Conservation (phyloP, 2,797 vertebrate genomes). For the Miopithecus talapoin region DNA sequence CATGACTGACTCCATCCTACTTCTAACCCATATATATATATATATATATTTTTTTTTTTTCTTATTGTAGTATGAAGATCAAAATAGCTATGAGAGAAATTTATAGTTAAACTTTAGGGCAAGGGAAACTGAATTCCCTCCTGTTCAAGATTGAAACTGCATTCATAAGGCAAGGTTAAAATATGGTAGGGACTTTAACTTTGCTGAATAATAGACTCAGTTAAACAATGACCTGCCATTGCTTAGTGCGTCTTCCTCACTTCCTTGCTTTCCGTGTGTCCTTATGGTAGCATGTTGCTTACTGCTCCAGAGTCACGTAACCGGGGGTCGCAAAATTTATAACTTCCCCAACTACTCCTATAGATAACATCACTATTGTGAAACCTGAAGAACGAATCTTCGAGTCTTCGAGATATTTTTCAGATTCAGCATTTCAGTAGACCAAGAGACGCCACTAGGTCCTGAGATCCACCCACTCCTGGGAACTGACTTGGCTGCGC, state of each 20-base stretch:
- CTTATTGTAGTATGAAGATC: background rate
- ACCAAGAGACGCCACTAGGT: background rate
- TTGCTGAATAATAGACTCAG: background rate
- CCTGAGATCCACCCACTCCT: background rate
- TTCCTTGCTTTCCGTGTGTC: background rate
- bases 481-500: background rate
- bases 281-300: background rate
- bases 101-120: background rate
- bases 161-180: background rate
- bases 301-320: background rate
- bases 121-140: background rate
- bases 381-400: background rate
- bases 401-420: background rate
- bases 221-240: background rate
- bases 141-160: background rate
- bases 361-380: background rate
- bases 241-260: background rate
- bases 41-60: background rate
- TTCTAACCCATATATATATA: background rate
- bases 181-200: background rate
- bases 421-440: background rate
- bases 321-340: background rate
- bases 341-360: background rate
- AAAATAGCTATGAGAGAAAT: background rate
- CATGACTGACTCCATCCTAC: background rate